These are phyloP conservation scores for Eolophus roseicapilla DNA, from an alignment of 2,113 vertebrate species.

Conservation along the genomic window DNA sequence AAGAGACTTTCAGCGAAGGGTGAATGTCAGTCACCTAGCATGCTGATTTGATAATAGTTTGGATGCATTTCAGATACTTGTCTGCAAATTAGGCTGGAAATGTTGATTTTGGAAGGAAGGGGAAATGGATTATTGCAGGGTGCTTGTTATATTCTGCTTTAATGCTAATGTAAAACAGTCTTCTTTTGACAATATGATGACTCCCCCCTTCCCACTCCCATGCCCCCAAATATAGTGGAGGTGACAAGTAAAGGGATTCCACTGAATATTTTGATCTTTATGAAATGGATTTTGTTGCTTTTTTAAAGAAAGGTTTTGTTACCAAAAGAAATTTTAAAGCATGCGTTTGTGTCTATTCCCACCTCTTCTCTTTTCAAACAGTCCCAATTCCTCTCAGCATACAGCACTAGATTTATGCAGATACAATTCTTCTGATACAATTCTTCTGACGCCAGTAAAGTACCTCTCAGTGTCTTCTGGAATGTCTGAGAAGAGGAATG, in stretches of 20 bases:
- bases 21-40: constrained; percentile 10
- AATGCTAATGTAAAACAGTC: neutral
- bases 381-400: neutral
- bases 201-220: fast-evolving
- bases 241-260: neutral
- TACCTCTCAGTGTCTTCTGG: neutral
- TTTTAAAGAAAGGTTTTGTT: neutral
- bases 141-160: neutral
- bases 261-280: neutral
- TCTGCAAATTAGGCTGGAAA: constrained; percentile 30
- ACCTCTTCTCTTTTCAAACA: neutral
- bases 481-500: neutral
- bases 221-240: neutral
- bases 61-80: constrained; percentile 21
- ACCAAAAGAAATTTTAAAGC: neutral
- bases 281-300: neutral
- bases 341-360: neutral
- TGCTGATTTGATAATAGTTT: constrained; percentile 28
- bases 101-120: neutral
- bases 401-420: neutral
- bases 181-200: neutral
- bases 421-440: neutral
- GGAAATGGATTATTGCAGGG: neutral
- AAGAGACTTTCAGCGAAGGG: constrained; percentile 20
- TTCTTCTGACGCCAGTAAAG: neutral